Evolutionary conservation across 1,140 invertebrate species (phyloP).

Genomic region (Conus betulinus): DNA sequence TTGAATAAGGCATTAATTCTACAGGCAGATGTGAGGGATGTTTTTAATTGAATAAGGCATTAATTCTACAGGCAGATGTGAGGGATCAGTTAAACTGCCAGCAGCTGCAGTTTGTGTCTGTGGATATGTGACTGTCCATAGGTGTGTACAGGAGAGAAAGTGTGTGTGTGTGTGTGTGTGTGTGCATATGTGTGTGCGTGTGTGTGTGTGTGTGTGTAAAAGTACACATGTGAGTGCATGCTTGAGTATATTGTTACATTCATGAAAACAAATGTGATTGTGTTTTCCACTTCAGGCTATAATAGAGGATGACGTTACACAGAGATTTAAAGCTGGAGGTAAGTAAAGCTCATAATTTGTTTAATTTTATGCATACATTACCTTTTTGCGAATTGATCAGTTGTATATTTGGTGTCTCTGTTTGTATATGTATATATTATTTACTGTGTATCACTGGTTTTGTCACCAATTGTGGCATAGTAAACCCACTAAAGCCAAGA

Average conservation of each 20-base stretch:
- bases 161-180: background rate
- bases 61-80: too few relatives aligned
- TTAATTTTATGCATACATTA: background rate
- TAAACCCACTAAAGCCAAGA: background rate
- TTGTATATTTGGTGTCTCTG: background rate
- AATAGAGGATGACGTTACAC: constrained; percentile 71
- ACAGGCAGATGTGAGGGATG: too few relatives aligned
- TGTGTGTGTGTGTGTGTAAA: background rate
- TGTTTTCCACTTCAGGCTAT: constrained; percentile 56
- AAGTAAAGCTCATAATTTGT: background rate
- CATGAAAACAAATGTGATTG: too few relatives aligned
- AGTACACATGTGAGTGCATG: background rate
- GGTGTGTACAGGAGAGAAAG: background rate
- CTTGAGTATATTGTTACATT: background rate
- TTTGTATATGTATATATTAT: background rate
- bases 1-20: too few relatives aligned
- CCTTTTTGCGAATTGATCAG: background rate
- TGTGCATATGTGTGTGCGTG: background rate
- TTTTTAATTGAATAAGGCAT: background rate
- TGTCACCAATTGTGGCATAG: background rate
- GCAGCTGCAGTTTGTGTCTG: too few relatives aligned
- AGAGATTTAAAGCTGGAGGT: constrained; percentile 70
- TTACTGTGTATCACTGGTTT: too few relatives aligned
- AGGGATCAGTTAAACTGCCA: too few relatives aligned
- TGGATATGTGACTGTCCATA: background rate